Conservation (phyloP, 2,888 invertebrate genomes). For the Chrysolina oricalcia region DNA sequence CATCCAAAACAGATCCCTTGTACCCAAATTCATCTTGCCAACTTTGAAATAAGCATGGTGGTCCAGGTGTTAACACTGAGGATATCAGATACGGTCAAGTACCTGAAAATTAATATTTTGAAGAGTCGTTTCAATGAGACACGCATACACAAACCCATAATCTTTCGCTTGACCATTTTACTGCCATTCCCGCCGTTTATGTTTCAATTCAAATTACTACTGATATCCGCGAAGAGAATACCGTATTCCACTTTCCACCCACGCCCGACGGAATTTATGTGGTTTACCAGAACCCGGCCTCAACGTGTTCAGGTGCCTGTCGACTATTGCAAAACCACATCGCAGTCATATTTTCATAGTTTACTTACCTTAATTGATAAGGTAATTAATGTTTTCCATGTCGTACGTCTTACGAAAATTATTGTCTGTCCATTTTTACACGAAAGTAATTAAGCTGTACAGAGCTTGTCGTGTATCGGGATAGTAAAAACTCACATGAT, state of each 20-base stretch:
- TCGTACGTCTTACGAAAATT: conserved; percentile 46
- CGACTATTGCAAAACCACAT: conserved; percentile 55
- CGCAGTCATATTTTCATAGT: conserved; percentile 57
- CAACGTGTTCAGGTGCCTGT: conserved; percentile 46
- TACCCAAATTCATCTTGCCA: too few relatives aligned
- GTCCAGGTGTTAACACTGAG: too few relatives aligned
- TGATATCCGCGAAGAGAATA: conserved; percentile 37
- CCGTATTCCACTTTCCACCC: conserved; percentile 44
- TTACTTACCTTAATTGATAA: conserved; percentile 56
- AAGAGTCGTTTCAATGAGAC: too few relatives aligned
- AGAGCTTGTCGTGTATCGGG: conserved; percentile 37
- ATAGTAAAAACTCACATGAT: conserved; percentile 38
- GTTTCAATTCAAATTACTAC: conserved; percentile 40
- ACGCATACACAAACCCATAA: too few relatives aligned
- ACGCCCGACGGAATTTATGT: conserved; percentile 47
- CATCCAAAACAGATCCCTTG: too few relatives aligned
- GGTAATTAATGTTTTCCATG: conserved; percentile 55
- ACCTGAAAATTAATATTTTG: too few relatives aligned
- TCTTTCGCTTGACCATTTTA: too few relatives aligned
- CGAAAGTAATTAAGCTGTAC: conserved; percentile 51
- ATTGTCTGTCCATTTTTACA: conserved; percentile 49
- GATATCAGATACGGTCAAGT: too few relatives aligned
- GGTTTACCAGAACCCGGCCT: conserved; percentile 32
- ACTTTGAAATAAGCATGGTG: too few relatives aligned
- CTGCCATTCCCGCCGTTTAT: conserved; percentile 34